phyloP scores from a whole-genome alignment of 2,113 vertebrate species.

The Anarhynchus alexandrinus region DNA sequence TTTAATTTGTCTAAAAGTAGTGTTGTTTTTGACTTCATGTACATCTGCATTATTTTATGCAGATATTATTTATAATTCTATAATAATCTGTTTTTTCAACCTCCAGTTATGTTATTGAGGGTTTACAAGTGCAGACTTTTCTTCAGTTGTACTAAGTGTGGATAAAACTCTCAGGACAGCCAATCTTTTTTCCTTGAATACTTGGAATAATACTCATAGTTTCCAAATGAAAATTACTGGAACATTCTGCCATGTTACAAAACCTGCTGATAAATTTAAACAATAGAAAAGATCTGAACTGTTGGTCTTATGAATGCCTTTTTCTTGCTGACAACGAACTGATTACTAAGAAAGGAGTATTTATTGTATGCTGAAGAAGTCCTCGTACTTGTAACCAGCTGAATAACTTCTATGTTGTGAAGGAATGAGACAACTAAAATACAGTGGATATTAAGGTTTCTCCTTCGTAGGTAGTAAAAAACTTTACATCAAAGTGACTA shows the following conservation, averaged over 20 bases:
- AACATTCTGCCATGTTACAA: background rate
- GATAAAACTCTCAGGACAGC: background rate
- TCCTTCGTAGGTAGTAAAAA: background rate
- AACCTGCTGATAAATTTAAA: conserved; percentile 2
- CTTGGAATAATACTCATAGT: background rate
- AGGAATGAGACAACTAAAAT: background rate
- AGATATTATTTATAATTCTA: background rate
- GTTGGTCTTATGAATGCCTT: background rate
- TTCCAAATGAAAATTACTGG: background rate
- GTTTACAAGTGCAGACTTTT: background rate
- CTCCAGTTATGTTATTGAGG: background rate
- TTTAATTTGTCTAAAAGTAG: background rate
- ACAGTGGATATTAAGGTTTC: background rate
- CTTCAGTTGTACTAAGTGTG: background rate
- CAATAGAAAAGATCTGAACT: background rate
- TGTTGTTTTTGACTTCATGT: background rate
- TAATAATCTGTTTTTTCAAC: background rate
- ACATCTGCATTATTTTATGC: background rate
- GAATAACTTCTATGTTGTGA: background rate
- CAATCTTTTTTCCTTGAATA: background rate
- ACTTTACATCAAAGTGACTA: background rate
- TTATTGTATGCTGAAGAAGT: background rate
- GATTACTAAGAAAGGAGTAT: background rate
- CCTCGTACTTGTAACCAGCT: background rate
- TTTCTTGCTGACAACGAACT: background rate